Base-by-base conservation (phyloP, 2,797 vertebrate genomes). In the Enteromius afrohamiltoni region DNA sequence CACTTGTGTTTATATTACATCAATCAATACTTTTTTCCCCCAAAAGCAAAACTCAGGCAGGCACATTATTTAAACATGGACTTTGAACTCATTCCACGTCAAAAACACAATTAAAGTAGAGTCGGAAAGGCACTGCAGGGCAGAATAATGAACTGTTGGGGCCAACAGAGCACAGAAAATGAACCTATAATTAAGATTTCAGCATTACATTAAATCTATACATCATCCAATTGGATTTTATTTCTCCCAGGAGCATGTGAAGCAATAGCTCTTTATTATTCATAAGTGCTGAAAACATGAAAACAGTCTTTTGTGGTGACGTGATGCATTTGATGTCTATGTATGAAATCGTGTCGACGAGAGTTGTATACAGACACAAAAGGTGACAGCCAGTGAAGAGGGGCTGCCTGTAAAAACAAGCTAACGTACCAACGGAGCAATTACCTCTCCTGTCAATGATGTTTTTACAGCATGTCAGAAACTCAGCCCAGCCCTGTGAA, bases 121-220 rank as follows among this genome's bases (percentile, higher is more conserved):
- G 88, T 85, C 76, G 85, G 85, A 89, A 77, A 47, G 82, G 76
- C 76, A 89, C 90, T 88, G 51, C 83, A 79, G 83, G 91, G 90
- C 70, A 87, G 82, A 87, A 87, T 83, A 87, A 88, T 88, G 84
- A 85, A 88, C 80, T 85, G 85, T 87, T 88, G 86, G 89, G 89
- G 84, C 82, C 89, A 82, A 83, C 78, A 60, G 77, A 92, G 91
- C 91, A 86, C 55, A 88, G 62, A 90, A 85, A 88, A 87, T 78
- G 60, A 90, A 87, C 84, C 86, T 89, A 86, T 91, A 92, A 93
- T 92, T 75, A 92, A 93, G 90, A 90, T 92, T 91, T 91, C 76
- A 90, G 84, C 87, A 91, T 88, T 86, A 88, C 89, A 90, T 93
- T 93, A 89, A 92, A 91, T 93, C 89, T 91, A 88, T 92, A 90